These are phyloP conservation scores for Agelas oroides DNA, from an alignment of 37 sponge, comb jelly and placozoan species.

Conservation along the genomic window DNA sequence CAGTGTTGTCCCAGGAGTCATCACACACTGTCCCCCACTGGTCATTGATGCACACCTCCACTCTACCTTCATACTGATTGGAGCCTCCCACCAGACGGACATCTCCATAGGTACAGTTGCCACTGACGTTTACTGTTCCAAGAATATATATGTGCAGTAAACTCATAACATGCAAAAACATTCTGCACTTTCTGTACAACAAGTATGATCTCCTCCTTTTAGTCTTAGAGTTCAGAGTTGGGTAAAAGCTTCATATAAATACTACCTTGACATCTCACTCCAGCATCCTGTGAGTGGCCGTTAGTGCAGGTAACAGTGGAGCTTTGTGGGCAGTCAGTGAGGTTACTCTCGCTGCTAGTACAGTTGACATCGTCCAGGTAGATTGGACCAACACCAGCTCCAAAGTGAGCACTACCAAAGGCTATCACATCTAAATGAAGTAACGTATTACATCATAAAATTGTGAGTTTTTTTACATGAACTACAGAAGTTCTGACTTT, in stretches of 20 bases:
- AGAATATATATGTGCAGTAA: too few species aligned
- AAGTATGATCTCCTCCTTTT: too few species aligned
- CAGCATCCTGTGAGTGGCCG: not conserved
- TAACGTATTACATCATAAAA: too few species aligned
- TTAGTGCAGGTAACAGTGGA: too few species aligned
- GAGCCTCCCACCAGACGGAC: constrained; percentile 13
- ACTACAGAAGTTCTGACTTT: too few species aligned
- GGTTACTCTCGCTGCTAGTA: not conserved
- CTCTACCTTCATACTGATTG: constrained; percentile 27
- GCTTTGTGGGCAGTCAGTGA: constrained; percentile 13
- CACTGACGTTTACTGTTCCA: too few species aligned
- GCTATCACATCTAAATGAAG: not conserved
- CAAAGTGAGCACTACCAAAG: constrained; percentile 14
- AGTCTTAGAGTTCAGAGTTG: too few species aligned
- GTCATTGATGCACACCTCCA: constrained; percentile 33
- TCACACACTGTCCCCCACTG: constrained; percentile 34
- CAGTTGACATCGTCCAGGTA: constrained; percentile 6
- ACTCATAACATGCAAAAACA: too few species aligned
- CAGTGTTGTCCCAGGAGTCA: constrained; percentile 21
- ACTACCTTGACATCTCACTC: too few species aligned
- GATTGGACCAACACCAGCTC: constrained; percentile 16
- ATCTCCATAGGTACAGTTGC: not conserved
- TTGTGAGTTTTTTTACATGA: too few species aligned
- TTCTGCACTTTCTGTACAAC: too few species aligned
- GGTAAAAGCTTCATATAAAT: too few species aligned